Conservation (phyloP, 2,797 vertebrate genomes). For the Mormyrops attenuatus region DNA sequence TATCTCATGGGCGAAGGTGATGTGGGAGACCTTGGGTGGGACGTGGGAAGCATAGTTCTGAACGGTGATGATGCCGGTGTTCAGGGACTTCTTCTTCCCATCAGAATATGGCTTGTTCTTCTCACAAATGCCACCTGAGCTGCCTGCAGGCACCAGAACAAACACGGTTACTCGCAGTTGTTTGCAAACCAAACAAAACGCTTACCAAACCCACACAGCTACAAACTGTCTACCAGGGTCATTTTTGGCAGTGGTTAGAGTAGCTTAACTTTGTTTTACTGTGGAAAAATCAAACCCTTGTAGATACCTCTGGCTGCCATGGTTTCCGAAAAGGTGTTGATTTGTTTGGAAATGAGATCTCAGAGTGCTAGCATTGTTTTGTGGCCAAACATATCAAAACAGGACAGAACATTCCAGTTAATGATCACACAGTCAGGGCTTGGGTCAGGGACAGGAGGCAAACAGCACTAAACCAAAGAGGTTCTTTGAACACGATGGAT, state of each 20-base stretch:
- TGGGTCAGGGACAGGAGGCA: neutral
- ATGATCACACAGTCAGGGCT: neutral
- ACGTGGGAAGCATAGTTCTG: conserved; percentile 95
- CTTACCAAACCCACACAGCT: neutral
- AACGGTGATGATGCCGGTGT: conserved; percentile 98
- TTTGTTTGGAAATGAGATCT: neutral
- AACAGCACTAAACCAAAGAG: neutral
- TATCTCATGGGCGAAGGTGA: conserved; percentile 95
- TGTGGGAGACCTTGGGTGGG: conserved; percentile 94
- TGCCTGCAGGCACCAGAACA: conserved; percentile 64
- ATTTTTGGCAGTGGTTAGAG: neutral
- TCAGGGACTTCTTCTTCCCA: conserved; percentile 88
- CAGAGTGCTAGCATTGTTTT: neutral
- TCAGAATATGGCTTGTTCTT: conserved; percentile 86
- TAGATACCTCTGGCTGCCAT: neutral
- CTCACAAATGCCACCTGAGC: conserved; percentile 94
- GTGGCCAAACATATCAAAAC: neutral
- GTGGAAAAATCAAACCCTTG: neutral
- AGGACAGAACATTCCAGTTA: neutral
- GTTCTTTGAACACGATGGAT: neutral
- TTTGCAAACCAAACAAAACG: neutral
- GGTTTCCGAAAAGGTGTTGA: neutral
- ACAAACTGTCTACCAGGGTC: neutral
- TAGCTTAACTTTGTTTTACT: neutral
- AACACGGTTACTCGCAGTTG: neutral